Conservation (phyloP, 1,140 invertebrate genomes). For the Zaprionus nigranus region DNA sequence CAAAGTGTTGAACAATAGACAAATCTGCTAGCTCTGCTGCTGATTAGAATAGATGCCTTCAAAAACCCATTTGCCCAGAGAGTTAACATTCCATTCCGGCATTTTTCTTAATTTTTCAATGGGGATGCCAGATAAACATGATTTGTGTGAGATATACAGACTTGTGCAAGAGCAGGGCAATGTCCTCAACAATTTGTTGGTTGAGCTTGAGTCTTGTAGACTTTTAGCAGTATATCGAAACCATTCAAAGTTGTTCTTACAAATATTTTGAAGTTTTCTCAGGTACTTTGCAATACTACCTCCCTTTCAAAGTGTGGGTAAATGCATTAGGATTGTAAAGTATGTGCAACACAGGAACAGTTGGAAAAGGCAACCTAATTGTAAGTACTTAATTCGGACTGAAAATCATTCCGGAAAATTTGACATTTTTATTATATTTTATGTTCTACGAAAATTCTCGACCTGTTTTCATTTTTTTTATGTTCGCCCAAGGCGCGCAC, state of each 20-base stretch:
- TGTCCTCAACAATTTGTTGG: not conserved
- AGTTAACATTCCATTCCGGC: not conserved
- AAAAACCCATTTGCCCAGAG: constrained; percentile 10
- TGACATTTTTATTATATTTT: constrained; percentile 1
- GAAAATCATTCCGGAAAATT: not conserved
- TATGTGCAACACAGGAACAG: not conserved
- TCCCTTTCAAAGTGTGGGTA: not conserved
- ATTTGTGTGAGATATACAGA: not conserved
- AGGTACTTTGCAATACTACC: not conserved
- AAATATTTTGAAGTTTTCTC: not conserved
- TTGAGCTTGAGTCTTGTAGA: not conserved
- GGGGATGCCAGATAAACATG: constrained; percentile 6
- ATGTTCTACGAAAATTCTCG: not conserved
- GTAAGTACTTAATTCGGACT: constrained; percentile 4
- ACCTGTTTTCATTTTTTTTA: constrained; percentile 6
- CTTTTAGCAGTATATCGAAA: not conserved
- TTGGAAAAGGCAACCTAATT: not conserved
- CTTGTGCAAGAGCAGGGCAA: not conserved
- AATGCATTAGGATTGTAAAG: not conserved
- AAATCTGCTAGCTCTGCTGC: constrained; percentile 24
- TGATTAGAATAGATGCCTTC: constrained; percentile 49
- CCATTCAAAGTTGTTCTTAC: not conserved
- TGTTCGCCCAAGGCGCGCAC: constrained; percentile 38
- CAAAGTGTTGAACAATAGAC: constrained; percentile 18
- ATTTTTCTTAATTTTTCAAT: constrained; percentile 28